phyloP scores from a whole-genome alignment of 2,888 invertebrate genomes.

The Drosophila anceps region DNA sequence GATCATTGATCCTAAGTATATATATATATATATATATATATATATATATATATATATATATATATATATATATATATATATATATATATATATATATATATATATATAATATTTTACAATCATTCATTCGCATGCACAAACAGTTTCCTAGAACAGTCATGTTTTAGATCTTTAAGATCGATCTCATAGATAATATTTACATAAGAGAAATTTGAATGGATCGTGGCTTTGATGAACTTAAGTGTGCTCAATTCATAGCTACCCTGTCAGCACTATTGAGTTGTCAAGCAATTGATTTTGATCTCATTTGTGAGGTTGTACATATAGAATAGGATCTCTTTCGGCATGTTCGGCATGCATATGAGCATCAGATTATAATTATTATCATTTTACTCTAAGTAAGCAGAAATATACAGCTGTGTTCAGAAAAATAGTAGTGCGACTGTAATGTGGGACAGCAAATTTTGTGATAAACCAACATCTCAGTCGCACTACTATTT shows the following conservation, averaged over 20 bases:
- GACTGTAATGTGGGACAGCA: too few species aligned
- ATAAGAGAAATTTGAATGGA: background rate
- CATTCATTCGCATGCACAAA: slow-evolving; percentile 5
- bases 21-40: background rate
- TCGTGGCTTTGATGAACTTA: background rate
- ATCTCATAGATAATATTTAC: slow-evolving; percentile 10
- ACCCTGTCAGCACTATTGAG: background rate
- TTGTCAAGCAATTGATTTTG: background rate
- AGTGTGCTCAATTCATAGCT: background rate
- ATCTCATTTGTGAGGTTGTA: background rate
- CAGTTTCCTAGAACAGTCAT: background rate
- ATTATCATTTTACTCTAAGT: too few species aligned
- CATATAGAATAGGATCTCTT: background rate
- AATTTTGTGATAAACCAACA: too few species aligned
- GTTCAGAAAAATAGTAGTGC: too few species aligned
- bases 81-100: background rate
- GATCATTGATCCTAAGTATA: slow-evolving; percentile 19
- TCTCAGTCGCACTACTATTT: too few species aligned
- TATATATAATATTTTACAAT: background rate
- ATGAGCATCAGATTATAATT: background rate
- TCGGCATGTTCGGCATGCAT: background rate
- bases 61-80: background rate
- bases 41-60: background rate
- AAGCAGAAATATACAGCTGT: too few species aligned
- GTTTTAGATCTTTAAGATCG: slow-evolving; percentile 3